Percentiles rank a stretch among this genome's conserved stretches.
Evolutionary conservation across 2,888 invertebrate genomes (phyloP).

Genomic region (Aphodius sticticus): DNA sequence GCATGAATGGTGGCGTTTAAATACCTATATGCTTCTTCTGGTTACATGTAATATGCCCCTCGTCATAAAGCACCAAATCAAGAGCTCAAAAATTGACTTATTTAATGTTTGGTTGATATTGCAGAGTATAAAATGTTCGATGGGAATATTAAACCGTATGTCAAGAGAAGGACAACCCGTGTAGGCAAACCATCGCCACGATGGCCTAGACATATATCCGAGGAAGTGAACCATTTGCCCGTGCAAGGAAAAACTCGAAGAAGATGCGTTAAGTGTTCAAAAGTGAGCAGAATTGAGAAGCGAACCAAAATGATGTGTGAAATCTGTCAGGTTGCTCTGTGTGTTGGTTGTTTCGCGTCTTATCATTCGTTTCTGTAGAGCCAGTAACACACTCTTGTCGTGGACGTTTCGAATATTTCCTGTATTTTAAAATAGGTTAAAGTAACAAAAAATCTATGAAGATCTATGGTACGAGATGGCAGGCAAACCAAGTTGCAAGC

Average conservation of each 20-base stretch:
- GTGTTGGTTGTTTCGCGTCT: background rate
- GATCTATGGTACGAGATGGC: no score
- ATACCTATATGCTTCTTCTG: background rate
- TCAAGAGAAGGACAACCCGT: background rate
- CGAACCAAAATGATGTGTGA: background rate
- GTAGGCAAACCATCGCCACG: background rate
- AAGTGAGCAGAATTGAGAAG: background rate
- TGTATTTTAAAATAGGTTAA: no score
- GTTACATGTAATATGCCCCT: background rate
- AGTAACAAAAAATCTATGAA: no score
- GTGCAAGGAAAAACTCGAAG: background rate
- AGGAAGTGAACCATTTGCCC: background rate
- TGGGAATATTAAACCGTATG: background rate
- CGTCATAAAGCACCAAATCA: background rate
- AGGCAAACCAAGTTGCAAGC: no score
- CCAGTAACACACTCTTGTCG: background rate
- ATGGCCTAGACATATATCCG: background rate
- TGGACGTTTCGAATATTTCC: no score
- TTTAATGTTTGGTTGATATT: background rate
- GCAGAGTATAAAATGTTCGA: background rate
- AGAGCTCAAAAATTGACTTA: background rate
- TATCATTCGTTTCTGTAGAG: background rate
- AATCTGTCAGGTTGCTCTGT: background rate
- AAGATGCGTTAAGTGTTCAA: background rate
- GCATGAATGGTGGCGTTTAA: background rate